Evolutionary conservation across 2,113 vertebrate species (phyloP), one percentile per base, ranked within the genome.

Genomic region (Hyla sarda): DNA sequence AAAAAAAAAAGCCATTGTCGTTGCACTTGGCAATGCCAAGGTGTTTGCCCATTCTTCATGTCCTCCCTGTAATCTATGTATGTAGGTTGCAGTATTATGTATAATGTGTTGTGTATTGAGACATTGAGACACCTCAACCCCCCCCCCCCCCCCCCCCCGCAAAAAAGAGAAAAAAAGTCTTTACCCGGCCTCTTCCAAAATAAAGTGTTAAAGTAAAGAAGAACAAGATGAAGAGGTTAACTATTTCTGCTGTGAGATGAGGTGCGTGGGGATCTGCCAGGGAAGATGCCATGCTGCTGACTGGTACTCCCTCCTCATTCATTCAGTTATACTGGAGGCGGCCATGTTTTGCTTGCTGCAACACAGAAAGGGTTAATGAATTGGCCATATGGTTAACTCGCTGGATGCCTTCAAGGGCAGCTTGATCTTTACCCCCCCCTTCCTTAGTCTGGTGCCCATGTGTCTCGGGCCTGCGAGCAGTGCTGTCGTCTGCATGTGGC

Each of bases 381-480:
- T 4, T 19, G 34, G 37, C 58, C 34, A 81, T 81, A 60, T 62
- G 58, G 37, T 23, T 32, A n/a, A 23, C 30, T 76, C 41, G 19
- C 14, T 25, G 16, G 77, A 21, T 37, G 76, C 34, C 52, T 48
- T 25, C 32, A 80, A 37, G 77, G 52, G 52, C 30, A 37, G 77
- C 32, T 37, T 80, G 76, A 75, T 77, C 48, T 32, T 32, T 32
- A n/a, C 74, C 30, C 60, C 62, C 62, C 41, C 41, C 8, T 17
- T 13, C 62, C 62, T 17, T 28, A 32, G 74, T 54, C 75, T 80
- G 54, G 52, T 62, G 54, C 54, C 78, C 78, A 50, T 60, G 30
- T 37, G 56, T 60, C 23, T 28, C 13, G n/a, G 78, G 34, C 34
- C 32, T 45, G 30, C 25, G 78, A 41, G 50, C 52, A 79, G n/a